Base-by-base conservation (phyloP, 2,797 vertebrate species). In the Morelia viridis region DNA sequence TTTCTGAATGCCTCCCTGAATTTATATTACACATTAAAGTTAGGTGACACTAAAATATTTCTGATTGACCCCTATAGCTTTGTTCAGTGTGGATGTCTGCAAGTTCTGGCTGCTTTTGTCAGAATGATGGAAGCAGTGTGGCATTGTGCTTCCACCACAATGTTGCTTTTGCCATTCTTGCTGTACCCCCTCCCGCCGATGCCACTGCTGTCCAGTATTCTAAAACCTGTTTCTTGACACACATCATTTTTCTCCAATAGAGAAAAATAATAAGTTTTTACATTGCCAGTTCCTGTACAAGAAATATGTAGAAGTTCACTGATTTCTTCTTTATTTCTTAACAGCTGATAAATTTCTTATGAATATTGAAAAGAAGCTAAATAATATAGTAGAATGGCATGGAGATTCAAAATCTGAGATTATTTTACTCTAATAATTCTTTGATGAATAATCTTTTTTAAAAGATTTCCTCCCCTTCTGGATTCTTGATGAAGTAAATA, bases 371-470 rank as follows among this genome's bases (percentile, higher is more conserved):
- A 68, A 5, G n/a, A 71, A 26, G 3, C 9, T 24, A 56, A 57
- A 12, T 94, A n/a, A 12, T 94, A n/a, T 61, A 58, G 12, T 28
- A 60, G 91, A 93, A 92, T 31, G 84, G 31, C 65, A 89, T 24
- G 62, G 10, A n/a, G 46, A 31, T 89, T 24, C 11, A 28, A 64
- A 58, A 28, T 56, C 12, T 50, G 19, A 28, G 0, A 46, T 26
- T 57, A 50, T 24, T 35, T 76, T 31, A 24, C 31, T 12, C n/a
- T 24, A 58, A 60, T 13, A 46, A 46, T 19, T 24, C 35, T 46
- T 86, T 91, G 24, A 22, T 87, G 12, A 26, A 53, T 53, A 53
- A 53, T 53, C 50, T 53, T 53, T 12, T 5, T 87, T 85, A 41
- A 89, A n/a, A 86, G 58, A 68, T 87, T 93, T 91, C 35, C 4